A percentile compares a stretch with the other conserved stretches of the same genome.
phyloP scores from a whole-genome alignment of 2,113 vertebrate genomes.

The Neopipo cinnamomea region DNA sequence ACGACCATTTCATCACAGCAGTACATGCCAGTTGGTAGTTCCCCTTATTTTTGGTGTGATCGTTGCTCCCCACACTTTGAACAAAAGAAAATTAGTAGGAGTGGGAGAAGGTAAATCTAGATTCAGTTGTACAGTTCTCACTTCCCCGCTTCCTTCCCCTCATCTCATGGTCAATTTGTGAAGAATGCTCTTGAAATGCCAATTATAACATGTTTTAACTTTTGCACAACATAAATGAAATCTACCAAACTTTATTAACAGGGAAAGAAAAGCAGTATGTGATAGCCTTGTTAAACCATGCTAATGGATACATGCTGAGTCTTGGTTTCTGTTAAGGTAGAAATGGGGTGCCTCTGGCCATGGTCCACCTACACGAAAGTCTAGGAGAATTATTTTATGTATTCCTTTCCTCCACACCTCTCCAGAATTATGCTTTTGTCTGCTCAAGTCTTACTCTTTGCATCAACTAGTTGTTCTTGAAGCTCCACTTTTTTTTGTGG shows the following conservation, averaged over 20 bases:
- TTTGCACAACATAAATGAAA: background rate
- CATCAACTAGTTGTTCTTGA: background rate
- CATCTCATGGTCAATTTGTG: background rate
- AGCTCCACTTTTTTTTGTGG: background rate
- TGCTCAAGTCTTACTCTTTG: background rate
- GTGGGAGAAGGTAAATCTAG: background rate
- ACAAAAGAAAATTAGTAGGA: background rate
- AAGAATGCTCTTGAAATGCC: background rate
- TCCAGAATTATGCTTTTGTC: background rate
- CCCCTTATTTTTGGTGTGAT: background rate
- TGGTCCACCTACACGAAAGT: background rate
- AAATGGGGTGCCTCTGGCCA: background rate
- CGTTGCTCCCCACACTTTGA: background rate
- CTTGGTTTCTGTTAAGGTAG: constrained; percentile 52
- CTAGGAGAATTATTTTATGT: background rate
- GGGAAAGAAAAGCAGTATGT: background rate
- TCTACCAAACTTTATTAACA: background rate
- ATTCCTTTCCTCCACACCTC: background rate
- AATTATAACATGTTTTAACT: background rate
- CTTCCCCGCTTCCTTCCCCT: background rate
- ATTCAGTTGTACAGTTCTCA: background rate
- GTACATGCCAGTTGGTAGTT: background rate
- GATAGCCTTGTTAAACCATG: background rate
- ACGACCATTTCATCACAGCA: background rate
- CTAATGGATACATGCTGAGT: constrained; percentile 31